Conservation (phyloP, 2,888 invertebrate species). For the Bembecia ichneumoniformis region DNA sequence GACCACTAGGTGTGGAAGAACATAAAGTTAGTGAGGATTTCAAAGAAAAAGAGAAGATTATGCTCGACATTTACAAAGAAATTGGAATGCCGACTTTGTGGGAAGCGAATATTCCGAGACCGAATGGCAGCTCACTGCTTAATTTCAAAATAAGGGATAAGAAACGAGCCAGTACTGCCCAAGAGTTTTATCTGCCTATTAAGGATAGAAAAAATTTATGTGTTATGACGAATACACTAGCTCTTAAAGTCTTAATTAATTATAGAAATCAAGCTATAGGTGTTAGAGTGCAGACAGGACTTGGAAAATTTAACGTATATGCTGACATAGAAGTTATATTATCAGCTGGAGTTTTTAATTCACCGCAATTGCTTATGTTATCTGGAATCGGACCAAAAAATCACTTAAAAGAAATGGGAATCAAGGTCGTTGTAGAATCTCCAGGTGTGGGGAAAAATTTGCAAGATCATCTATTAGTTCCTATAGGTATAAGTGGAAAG, state of each 20-base stretch:
- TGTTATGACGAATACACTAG: slow-evolving; percentile 41
- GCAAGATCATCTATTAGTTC: slow-evolving; percentile 29
- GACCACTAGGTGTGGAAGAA: neutral
- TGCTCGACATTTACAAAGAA: neutral
- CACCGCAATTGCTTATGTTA: slow-evolving; percentile 56
- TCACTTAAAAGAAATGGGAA: slow-evolving; percentile 32
- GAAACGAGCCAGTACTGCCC: slow-evolving; percentile 71
- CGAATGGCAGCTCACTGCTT: neutral
- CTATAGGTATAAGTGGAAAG: neutral
- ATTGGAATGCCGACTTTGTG: neutral
- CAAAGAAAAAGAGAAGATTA: neutral
- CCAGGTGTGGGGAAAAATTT: slow-evolving; percentile 50
- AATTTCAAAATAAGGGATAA: neutral
- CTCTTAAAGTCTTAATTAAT: slow-evolving; percentile 49
- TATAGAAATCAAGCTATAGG: slow-evolving; percentile 32
- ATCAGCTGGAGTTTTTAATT: slow-evolving; percentile 54
- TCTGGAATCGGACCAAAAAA: slow-evolving; percentile 58
- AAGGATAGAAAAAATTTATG: slow-evolving; percentile 19
- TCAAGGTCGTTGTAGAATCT: slow-evolving; percentile 38
- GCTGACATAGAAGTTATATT: slow-evolving; percentile 45
- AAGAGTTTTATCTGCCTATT: slow-evolving; percentile 73
- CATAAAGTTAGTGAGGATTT: neutral
- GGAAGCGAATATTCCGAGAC: neutral
- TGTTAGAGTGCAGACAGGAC: slow-evolving; percentile 29
- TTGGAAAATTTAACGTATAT: slow-evolving; percentile 18